Conservation (phyloP, 1,140 invertebrate species). For the Megalopta genalis region DNA sequence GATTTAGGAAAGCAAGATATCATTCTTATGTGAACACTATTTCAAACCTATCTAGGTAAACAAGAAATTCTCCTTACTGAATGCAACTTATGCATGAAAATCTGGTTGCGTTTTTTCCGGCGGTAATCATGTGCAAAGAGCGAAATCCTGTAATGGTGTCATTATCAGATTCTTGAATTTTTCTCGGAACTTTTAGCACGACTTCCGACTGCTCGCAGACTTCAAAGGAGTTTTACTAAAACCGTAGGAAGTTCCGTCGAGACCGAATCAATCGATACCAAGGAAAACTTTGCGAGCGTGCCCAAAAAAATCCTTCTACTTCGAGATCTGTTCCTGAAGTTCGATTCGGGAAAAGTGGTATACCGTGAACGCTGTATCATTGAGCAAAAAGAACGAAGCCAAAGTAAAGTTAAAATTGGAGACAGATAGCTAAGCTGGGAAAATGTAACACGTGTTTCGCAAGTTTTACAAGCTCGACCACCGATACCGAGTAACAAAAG, state of each 20-base stretch:
- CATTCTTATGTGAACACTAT: no score
- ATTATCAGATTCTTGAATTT: neutral
- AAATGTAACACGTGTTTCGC: no score
- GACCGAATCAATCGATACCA: neutral
- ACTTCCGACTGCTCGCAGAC: neutral
- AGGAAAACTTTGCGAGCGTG: neutral
- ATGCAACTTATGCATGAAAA: no score
- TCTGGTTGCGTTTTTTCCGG: no score
- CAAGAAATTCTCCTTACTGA: no score
- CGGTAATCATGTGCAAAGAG: no score
- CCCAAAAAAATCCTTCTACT: neutral
- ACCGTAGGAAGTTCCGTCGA: neutral
- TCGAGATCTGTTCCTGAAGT: neutral
- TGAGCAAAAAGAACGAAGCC: neutral
- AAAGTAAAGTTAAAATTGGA: neutral
- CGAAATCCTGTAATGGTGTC: no score
- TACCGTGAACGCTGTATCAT: neutral
- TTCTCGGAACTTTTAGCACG: neutral
- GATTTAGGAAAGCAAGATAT: no score
- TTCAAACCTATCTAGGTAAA: no score
- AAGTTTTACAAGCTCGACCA: neutral
- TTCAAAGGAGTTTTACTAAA: slow-evolving; percentile 8
- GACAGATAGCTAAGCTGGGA: neutral
- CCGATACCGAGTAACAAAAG: neutral
- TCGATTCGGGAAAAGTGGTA: neutral